Percentiles rank a stretch among this genome's conserved stretches.
Conservation (phyloP, 2,888 invertebrate genomes). For the Sturmia bella region DNA sequence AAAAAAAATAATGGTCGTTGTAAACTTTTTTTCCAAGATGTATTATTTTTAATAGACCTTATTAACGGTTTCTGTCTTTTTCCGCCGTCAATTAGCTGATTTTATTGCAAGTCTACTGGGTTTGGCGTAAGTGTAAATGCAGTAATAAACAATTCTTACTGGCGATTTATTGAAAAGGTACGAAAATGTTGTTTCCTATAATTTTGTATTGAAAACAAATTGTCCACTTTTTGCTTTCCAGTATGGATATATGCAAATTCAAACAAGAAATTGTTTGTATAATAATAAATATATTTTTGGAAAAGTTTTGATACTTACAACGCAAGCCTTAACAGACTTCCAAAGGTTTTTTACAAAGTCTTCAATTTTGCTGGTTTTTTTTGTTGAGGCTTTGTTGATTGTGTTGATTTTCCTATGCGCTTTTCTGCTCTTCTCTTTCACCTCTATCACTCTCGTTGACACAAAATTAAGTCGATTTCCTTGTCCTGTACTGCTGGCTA, state of each 20-base stretch:
- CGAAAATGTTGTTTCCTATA: too few species aligned
- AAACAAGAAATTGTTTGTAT: constrained; percentile 2
- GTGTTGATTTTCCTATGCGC: constrained; percentile 27
- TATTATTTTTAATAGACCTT: too few species aligned
- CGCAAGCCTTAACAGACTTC: constrained; percentile 83
- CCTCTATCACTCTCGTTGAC: background rate
- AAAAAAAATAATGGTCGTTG: too few species aligned
- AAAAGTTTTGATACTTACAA: constrained; percentile 79
- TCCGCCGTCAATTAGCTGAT: too few species aligned
- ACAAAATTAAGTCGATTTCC: background rate
- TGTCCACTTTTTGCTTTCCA: too few species aligned
- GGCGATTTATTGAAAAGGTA: too few species aligned
- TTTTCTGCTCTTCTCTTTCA: background rate
- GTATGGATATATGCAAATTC: background rate
- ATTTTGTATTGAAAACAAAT: too few species aligned
- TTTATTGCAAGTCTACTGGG: too few species aligned
- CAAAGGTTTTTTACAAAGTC: constrained; percentile 82
- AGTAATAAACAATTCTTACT: too few species aligned
- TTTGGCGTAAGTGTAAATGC: too few species aligned
- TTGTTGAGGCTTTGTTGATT: constrained; percentile 62
- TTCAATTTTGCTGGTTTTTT: constrained; percentile 82
- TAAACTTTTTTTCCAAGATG: too few species aligned
- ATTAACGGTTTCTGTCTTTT: too few species aligned
- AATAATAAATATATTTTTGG: constrained; percentile 10
- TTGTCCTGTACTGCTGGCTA: background rate